Evolutionary conservation across 1,140 invertebrate species (phyloP).

Genomic region (Drosophila sulfurigaster): DNA sequence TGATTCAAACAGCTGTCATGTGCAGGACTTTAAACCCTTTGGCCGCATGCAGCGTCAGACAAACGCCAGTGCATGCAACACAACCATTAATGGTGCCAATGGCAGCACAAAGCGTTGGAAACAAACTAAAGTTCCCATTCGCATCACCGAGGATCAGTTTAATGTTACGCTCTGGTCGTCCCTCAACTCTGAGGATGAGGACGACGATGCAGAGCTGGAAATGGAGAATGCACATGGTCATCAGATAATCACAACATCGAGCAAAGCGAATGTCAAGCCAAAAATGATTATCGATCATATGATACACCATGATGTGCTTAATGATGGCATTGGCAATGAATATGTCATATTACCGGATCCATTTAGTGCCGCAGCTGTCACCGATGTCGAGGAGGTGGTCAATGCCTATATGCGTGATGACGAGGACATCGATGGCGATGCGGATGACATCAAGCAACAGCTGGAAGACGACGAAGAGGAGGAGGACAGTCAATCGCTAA

Average conservation of each 20-base stretch:
- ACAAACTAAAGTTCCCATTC: conserved; percentile 76
- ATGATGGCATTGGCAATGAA: conserved; percentile 73
- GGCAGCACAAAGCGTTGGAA: conserved; percentile 68
- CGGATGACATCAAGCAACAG: conserved; percentile 44
- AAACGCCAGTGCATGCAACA: conserved; percentile 9
- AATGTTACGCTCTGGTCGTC: conserved; percentile 76
- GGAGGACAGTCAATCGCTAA: conserved; percentile 64
- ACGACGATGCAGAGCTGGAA: conserved; percentile 61
- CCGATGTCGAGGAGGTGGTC: conserved; percentile 74
- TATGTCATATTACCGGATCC: conserved; percentile 79
- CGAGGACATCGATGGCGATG: conserved; percentile 13
- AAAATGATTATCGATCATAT: conserved; percentile 72
- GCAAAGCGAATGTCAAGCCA: conserved; percentile 46
- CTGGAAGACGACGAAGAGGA: conserved; percentile 57
- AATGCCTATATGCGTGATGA: conserved; percentile 71
- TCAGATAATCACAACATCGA: neutral
- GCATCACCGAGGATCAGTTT: conserved; percentile 74
- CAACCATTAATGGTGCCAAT: conserved; percentile 7
- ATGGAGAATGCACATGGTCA: conserved; percentile 41
- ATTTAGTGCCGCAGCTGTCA: conserved; percentile 68
- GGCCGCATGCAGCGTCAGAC: conserved; percentile 40
- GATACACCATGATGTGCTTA: conserved; percentile 69
- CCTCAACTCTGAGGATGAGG: conserved; percentile 71
- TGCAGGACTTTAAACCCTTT: conserved; percentile 74
- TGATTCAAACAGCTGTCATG: conserved; percentile 68